These are phyloP conservation scores for Sipha flava DNA, from an alignment of 1,140 invertebrate genomes.

Conservation along the genomic window DNA sequence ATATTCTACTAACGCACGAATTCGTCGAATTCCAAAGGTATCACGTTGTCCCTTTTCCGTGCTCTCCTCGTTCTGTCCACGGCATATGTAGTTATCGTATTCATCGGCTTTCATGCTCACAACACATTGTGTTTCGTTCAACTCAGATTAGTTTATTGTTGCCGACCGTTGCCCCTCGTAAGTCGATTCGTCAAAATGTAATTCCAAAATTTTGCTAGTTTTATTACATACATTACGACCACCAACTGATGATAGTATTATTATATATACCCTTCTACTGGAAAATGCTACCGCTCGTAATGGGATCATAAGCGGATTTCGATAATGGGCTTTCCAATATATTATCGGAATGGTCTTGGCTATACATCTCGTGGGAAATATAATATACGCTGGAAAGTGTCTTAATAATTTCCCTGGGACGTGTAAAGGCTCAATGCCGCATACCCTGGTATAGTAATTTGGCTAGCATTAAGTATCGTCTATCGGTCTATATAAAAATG, in stretches of 20 bases:
- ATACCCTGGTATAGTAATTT: background rate
- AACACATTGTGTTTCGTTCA: background rate
- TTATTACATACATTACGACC: background rate
- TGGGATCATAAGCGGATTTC: conserved; percentile 20
- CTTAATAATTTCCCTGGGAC: conserved; percentile 21
- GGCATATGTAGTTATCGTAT: background rate
- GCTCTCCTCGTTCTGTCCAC: too few species aligned
- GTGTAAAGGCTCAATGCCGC: background rate
- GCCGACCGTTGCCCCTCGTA: background rate
- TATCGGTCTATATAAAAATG: background rate
- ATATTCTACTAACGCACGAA: too few species aligned
- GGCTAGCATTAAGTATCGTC: background rate
- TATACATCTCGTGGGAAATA: background rate
- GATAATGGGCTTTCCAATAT: background rate
- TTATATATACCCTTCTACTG: background rate
- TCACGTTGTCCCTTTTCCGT: too few species aligned
- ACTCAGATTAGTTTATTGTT: background rate
- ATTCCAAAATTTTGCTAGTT: background rate
- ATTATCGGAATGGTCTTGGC: background rate
- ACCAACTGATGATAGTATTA: too few species aligned
- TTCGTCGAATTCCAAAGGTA: too few species aligned
- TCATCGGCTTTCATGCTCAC: background rate
- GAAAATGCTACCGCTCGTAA: background rate
- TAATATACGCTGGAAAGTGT: conserved; percentile 24
- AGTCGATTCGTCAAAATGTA: background rate